Evolutionary conservation across 2,113 vertebrate species (phyloP).

Genomic region (Platanista minor): DNA sequence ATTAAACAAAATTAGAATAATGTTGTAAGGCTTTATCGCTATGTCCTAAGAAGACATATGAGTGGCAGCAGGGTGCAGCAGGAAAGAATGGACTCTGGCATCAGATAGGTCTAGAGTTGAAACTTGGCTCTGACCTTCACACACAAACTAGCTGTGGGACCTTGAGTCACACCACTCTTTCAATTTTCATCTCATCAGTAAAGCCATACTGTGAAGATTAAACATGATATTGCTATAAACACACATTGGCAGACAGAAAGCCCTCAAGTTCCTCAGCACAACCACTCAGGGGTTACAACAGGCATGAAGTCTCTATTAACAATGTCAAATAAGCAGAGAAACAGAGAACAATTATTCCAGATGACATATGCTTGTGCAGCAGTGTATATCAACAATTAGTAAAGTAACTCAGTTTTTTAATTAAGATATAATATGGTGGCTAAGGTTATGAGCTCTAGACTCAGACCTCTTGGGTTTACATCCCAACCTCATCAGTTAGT

Average conservation of each 20-base stretch:
- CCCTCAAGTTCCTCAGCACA: background rate
- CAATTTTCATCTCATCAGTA: background rate
- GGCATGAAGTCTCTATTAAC: background rate
- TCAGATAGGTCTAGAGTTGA: background rate
- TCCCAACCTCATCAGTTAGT: background rate
- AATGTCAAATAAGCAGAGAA: background rate
- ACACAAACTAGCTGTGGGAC: background rate
- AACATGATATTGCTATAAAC: background rate
- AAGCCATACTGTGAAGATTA: background rate
- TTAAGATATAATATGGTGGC: background rate
- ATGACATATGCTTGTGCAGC: rapidly evolving
- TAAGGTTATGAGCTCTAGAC: background rate
- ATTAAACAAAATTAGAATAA: background rate
- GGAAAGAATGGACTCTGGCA: background rate
- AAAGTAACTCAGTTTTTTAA: background rate
- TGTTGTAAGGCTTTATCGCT: background rate
- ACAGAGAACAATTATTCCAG: background rate
- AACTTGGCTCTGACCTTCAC: background rate
- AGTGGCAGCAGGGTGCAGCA: rapidly evolving
- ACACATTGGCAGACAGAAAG: background rate
- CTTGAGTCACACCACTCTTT: background rate
- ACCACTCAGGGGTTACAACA: background rate
- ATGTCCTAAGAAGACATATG: background rate
- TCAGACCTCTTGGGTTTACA: background rate
- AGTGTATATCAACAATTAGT: too few species aligned